Base-by-base conservation (phyloP, 2,888 invertebrate genomes). In the Chloroclysta siterata region DNA sequence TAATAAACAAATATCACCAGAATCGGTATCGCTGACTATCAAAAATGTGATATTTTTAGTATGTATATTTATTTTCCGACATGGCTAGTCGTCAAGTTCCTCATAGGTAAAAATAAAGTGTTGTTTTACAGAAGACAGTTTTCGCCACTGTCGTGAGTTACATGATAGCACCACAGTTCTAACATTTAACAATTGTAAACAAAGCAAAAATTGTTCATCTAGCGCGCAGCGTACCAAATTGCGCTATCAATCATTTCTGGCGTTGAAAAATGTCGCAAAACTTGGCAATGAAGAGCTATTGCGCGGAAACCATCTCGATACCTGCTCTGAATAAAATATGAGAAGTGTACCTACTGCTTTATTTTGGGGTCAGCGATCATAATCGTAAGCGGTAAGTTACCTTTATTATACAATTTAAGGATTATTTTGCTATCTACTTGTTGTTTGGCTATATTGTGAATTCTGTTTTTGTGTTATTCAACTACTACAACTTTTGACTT, bases 261-360 rank as follows among this genome's bases (percentile, higher is more conserved):
- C 72, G 66, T 70, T 72, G 69, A 72, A 72, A 72, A 72, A 72
- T 72, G 70, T 69, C 70, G 59, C 58, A 63, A 66, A 72, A 72
- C 57, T 70, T 69, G 65, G 70, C 72, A 70, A 72, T 69, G 66
- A 70, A 69, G 70, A 72, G 67, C 68, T 70, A 69, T 69, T 67
- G 72, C 67, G 65, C 64, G 70, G 66, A 67, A 69, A 67, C 70
- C 60, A 63, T 70, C 72, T 67, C 72, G 59, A 70, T 72, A 70
- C 70, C 72, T 72, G 72, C 46, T 47, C 58, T 60, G 72, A 67
- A 72, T 72, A 68, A 65, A 62, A 57, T 67, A 72, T 72, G 65
- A 72, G 71, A 33, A 65, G 57, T 60, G 54, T 53, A 54, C 58
- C 41, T 5, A 41, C 41, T 10, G 53, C 47, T 41, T 60, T 60